Evolutionary conservation across 2,113 vertebrate genomes (phyloP).

Genomic region (Brachirus orientalis): DNA sequence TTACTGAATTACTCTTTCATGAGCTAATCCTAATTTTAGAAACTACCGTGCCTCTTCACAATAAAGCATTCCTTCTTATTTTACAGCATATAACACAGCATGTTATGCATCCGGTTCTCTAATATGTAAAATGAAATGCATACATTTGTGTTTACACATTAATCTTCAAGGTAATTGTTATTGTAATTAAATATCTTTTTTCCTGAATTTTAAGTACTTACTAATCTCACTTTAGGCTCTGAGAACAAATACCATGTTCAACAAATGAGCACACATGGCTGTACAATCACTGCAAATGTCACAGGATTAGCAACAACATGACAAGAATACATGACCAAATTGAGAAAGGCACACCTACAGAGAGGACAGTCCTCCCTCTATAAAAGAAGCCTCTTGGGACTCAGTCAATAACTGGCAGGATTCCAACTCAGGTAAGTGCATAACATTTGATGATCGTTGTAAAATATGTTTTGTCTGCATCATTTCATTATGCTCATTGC

Average conservation of each 20-base stretch:
- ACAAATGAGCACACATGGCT: constrained; percentile 41
- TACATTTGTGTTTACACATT: no score
- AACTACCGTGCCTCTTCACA: no score
- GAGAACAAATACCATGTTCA: constrained; percentile 5
- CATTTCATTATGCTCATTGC: neutral
- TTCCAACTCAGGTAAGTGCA: constrained; percentile 56
- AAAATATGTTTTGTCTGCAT: neutral
- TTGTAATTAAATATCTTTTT: neutral
- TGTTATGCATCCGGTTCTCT: no score
- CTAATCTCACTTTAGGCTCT: neutral
- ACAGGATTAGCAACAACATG: constrained; percentile 60
- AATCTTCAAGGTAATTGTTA: neutral
- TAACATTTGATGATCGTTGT: neutral
- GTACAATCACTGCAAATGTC: constrained; percentile 57
- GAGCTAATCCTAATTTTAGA: no score
- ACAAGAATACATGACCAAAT: constrained; percentile 73
- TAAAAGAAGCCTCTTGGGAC: constrained; percentile 56
- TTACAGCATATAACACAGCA: no score
- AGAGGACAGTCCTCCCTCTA: constrained; percentile 53
- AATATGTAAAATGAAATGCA: no score
- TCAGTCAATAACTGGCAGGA: constrained; percentile 49
- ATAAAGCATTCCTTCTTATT: no score
- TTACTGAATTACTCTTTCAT: no score
- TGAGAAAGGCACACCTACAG: constrained; percentile 68
- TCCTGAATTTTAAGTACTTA: neutral